Evolutionary conservation across 2,797 vertebrate genomes (phyloP).

Genomic region (Lagocephalus sceleratus): DNA sequence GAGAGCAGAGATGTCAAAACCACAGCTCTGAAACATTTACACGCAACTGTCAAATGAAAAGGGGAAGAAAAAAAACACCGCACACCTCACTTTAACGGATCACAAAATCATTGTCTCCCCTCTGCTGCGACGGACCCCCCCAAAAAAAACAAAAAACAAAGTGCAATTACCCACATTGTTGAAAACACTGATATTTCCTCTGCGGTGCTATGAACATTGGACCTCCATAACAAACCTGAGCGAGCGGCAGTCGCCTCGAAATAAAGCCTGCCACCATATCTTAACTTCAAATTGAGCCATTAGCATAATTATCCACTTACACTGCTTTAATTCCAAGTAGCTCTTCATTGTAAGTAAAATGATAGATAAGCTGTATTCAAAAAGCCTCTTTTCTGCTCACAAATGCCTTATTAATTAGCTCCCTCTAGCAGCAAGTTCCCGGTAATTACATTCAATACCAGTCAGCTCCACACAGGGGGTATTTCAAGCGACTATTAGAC

Average conservation of each 20-base stretch:
- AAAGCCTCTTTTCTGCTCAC: constrained; percentile 67
- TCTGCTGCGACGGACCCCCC: constrained; percentile 31
- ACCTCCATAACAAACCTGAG: constrained; percentile 18
- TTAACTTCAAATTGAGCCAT: constrained; percentile 72
- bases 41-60: not conserved
- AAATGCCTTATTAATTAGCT: constrained; percentile 79
- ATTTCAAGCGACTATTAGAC: constrained; percentile 43
- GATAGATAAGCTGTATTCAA: constrained; percentile 69
- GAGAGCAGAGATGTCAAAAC: constrained; percentile 55
- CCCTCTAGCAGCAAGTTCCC: constrained; percentile 73
- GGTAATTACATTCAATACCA: constrained; percentile 67
- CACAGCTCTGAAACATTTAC: not conserved
- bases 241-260: constrained; percentile 48
- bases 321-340: constrained; percentile 71
- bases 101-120: constrained; percentile 4
- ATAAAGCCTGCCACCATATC: constrained; percentile 67
- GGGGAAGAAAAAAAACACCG: not conserved
- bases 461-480: constrained; percentile 30
- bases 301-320: constrained; percentile 76
- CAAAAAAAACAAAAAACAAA: constrained; percentile 35
- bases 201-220: constrained; percentile 45
- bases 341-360: constrained; percentile 73
- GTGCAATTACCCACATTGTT: constrained; percentile 5
- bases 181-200: constrained; percentile 53
- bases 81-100: not conserved